These are phyloP conservation scores for Dasypus novemcinctus DNA, from an alignment of 2,113 vertebrate genomes.

Conservation along the genomic window DNA sequence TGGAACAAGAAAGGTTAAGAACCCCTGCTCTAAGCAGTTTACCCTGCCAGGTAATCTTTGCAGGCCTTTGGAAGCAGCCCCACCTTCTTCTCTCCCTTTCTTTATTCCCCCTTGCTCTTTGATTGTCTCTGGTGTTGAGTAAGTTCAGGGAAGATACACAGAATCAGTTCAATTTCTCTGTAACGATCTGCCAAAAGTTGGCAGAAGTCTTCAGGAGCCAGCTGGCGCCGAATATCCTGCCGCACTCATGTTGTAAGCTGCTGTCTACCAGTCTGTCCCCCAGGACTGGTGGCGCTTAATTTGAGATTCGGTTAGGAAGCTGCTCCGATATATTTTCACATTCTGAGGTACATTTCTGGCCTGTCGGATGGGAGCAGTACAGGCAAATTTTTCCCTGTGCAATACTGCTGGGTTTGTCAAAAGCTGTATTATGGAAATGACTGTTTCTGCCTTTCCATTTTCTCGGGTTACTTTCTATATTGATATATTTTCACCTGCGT, in stretches of 20 bases:
- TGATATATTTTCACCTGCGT: background rate
- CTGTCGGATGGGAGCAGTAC: background rate
- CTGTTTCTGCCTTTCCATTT: background rate
- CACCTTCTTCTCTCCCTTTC: background rate
- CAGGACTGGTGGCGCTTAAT: background rate
- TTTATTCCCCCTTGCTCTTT: background rate
- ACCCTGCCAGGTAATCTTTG: background rate
- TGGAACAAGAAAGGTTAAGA: too few species aligned
- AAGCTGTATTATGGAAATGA: background rate
- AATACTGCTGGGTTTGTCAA: background rate
- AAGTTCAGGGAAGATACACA: background rate
- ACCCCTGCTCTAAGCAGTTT: background rate
- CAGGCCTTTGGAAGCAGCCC: background rate
- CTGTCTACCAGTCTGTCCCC: background rate
- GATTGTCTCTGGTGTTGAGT: background rate
- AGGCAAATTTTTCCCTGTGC: background rate
- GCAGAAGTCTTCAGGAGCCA: background rate
- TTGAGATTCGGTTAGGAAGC: background rate
- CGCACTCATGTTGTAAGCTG: background rate
- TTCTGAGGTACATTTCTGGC: background rate
- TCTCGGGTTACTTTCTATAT: background rate
- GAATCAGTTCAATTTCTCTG: background rate
- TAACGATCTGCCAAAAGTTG: background rate
- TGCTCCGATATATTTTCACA: rapidly evolving
- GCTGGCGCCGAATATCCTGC: background rate